phyloP scores from a whole-genome alignment of 2,797 vertebrate species.

The Furcifer pardalis region DNA sequence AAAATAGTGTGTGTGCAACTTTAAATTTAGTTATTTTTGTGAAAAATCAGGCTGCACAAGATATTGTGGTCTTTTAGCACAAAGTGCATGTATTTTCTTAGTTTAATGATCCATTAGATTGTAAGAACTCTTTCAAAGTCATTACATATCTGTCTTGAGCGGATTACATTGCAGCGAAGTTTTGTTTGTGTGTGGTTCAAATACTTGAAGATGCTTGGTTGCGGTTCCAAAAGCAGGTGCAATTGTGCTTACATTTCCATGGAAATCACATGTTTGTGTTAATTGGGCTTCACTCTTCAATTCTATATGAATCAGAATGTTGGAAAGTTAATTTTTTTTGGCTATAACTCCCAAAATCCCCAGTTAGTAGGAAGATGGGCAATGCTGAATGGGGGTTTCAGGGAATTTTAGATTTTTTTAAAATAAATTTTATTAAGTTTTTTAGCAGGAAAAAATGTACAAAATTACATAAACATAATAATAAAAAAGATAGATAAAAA shows the following conservation, averaged over 20 bases:
- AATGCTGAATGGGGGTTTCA: too few relatives aligned
- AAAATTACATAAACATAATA: too few relatives aligned
- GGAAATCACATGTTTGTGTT: background rate
- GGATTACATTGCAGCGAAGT: conserved; percentile 22
- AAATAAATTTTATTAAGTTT: too few relatives aligned
- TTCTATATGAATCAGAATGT: background rate
- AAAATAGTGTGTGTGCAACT: background rate
- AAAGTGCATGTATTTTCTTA: conserved; percentile 31
- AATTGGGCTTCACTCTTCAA: background rate
- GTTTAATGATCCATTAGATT: conserved; percentile 6
- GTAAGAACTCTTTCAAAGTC: conserved; percentile 3
- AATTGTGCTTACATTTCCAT: background rate
- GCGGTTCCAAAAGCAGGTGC: background rate
- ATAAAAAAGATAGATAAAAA: too few relatives aligned
- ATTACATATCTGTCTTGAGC: conserved; percentile 7
- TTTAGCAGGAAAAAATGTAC: too few relatives aligned
- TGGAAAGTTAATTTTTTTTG: too few relatives aligned
- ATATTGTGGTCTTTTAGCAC: background rate
- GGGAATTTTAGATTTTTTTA: too few relatives aligned
- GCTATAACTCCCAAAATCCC: too few relatives aligned
- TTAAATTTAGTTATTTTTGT: conserved; percentile 20
- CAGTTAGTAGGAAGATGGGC: too few relatives aligned
- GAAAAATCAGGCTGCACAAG: background rate
- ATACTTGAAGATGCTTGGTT: background rate
- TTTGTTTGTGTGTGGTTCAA: background rate